These are phyloP conservation scores for Erethizon dorsatum DNA, from an alignment of 2,797 vertebrate species.

Conservation along the genomic window DNA sequence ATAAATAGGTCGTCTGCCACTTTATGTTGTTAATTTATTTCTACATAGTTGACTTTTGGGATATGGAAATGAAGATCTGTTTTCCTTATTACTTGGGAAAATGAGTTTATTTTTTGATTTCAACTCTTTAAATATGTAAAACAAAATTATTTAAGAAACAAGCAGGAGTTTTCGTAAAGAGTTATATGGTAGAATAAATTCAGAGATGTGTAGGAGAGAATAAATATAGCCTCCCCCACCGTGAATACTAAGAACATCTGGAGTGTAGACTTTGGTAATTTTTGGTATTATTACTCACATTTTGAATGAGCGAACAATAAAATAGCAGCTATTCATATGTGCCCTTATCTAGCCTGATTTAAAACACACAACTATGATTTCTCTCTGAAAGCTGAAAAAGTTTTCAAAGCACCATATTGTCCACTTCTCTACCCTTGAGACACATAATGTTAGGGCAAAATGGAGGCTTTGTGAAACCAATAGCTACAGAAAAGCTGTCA, in stretches of 20 bases:
- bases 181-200: slow-evolving; percentile 68
- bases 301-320: slow-evolving; percentile 64
- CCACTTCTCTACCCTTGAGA: not conserved
- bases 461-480: not conserved
- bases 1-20: slow-evolving; percentile 75
- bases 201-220: slow-evolving; percentile 63
- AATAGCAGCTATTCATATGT: slow-evolving; percentile 52
- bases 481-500: not conserved
- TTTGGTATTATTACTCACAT: slow-evolving; percentile 73
- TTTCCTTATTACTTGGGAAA: slow-evolving; percentile 82
- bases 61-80: slow-evolving; percentile 80
- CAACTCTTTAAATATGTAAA: slow-evolving; percentile 78
- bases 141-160: slow-evolving; percentile 74
- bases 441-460: not conserved
- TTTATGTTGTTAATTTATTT: slow-evolving; percentile 78
- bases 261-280: slow-evolving; percentile 36
- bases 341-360: not conserved
- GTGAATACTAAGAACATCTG: slow-evolving; percentile 72
- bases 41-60: slow-evolving; percentile 77
- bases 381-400: slow-evolving; percentile 44
- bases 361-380: slow-evolving; percentile 29
- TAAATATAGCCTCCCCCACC: not conserved
- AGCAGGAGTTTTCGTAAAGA: slow-evolving; percentile 71
- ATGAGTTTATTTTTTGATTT: slow-evolving; percentile 70
- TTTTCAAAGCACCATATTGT: slow-evolving; percentile 5